Conservation (phyloP, 2,888 invertebrate genomes). For the Unio delphinus region DNA sequence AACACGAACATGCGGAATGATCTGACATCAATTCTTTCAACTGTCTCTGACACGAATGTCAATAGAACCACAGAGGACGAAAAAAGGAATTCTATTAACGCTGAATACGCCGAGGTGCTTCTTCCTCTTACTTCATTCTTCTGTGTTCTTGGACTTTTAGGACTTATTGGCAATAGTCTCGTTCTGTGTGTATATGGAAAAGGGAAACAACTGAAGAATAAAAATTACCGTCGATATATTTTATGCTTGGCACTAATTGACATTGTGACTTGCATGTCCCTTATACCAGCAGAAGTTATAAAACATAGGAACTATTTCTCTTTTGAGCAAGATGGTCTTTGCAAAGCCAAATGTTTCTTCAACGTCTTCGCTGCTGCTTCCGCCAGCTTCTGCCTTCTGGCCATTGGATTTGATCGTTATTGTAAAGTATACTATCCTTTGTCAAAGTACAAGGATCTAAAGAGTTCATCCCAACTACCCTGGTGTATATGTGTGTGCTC, state of each 20-base stretch:
- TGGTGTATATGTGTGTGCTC: slow-evolving; percentile 19
- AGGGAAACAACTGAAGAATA: slow-evolving; percentile 24
- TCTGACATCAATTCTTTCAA: too few species aligned
- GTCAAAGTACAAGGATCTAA: slow-evolving; percentile 12
- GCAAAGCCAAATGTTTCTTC: slow-evolving; percentile 32
- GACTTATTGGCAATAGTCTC: slow-evolving; percentile 20
- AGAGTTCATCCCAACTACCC: slow-evolving; percentile 19
- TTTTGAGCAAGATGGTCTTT: slow-evolving; percentile 19
- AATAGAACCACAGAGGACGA: too few species aligned
- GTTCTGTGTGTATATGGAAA: slow-evolving; percentile 29
- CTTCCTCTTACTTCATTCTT: slow-evolving; percentile 25
- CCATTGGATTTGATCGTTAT: slow-evolving; percentile 29
- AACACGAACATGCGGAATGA: too few species aligned
- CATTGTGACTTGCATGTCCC: slow-evolving; percentile 23
- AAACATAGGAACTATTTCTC: slow-evolving; percentile 32
- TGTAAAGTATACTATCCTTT: slow-evolving; percentile 26
- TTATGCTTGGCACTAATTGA: slow-evolving; percentile 26
- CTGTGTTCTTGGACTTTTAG: slow-evolving; percentile 20
- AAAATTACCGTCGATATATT: slow-evolving; percentile 28
- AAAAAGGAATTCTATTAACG: slow-evolving; percentile 9
- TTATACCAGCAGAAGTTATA: slow-evolving; percentile 31
- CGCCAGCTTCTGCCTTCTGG: slow-evolving; percentile 23
- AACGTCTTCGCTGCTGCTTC: slow-evolving; percentile 31
- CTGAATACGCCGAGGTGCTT: slow-evolving; percentile 20
- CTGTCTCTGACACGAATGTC: too few species aligned